Conservation (phyloP, 2,797 vertebrate species). For the Aulostomus chinensis region DNA sequence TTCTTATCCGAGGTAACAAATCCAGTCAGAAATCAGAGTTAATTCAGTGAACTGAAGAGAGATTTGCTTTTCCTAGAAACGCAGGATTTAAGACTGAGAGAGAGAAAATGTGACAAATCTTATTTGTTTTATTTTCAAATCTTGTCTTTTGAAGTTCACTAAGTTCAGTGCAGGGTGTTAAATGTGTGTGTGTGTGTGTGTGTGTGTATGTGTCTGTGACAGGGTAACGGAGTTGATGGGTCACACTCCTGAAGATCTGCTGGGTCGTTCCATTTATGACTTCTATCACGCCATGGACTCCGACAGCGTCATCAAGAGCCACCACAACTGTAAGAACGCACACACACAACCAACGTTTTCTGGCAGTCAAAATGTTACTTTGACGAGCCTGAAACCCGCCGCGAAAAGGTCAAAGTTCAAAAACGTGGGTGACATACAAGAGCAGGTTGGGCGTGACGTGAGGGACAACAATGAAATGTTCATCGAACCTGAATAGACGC, state of each 20-base stretch:
- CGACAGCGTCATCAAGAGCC: slow-evolving; percentile 92
- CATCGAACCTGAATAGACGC: no score
- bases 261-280: slow-evolving; percentile 94
- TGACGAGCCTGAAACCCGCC: no score
- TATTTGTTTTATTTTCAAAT: slow-evolving; percentile 31
- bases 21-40: slow-evolving; percentile 29
- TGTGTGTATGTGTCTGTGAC: slow-evolving; percentile 39
- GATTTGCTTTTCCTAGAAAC: slow-evolving; percentile 49
- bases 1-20: no score
- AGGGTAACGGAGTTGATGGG: slow-evolving; percentile 95
- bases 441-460: no score
- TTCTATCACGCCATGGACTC: slow-evolving; percentile 96
- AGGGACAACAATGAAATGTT: no score
- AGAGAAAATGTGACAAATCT: slow-evolving; percentile 22
- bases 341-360: no score
- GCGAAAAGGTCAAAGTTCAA: no score
- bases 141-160: slow-evolving; percentile 35
- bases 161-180: no score
- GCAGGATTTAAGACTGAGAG: neutral
- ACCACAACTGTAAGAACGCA: slow-evolving; percentile 92
- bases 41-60: slow-evolving; percentile 31
- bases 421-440: no score
- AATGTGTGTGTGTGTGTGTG: slow-evolving; percentile 24
- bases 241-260: slow-evolving; percentile 92
- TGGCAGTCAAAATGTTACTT: no score